Base-by-base conservation (phyloP, 2,113 vertebrate genomes). In the Daubentonia madagascariensis region DNA sequence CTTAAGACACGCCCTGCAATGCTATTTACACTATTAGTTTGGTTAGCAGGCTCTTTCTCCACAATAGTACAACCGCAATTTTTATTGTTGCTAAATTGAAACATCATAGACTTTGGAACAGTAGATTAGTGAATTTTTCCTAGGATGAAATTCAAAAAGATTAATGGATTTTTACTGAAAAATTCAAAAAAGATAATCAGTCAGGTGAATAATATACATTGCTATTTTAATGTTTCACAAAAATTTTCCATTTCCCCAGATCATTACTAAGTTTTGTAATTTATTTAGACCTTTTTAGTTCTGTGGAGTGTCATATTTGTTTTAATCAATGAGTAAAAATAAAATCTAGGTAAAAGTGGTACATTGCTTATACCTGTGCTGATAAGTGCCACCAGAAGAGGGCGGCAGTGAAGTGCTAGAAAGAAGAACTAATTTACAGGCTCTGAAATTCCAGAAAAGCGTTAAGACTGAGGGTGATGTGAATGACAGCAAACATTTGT, bases 331-430 rank as follows among this genome's bases (percentile, higher is more conserved):
- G 63, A 83, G 45, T 37, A 40, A 95, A 95, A 59, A 32, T 32
- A 45, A 0, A 3, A 37, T 6, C 10, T 23, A 18, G 16, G 67
- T 83, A 10, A 37, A 48, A 65, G n/a, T 25, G 32, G 1, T 8
- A n/a, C n/a, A 16, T 30, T 35, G 18, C 32, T n/a, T 40, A 7
- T 6, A 35, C 50, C 30, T 8, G 8, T 50, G 16, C 28, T 80
- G 22, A 6, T 63, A 22, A 1, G 0, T 86, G 59, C 17, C 7
- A 75, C 97, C 98, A 92, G 89, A 61, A 98, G 97, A 94, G 96
- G 97, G 95, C 45, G 13, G 90, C 80, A 90, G 84, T 54, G 94
- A 95, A 83, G 72, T 75, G 5, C 11, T 25, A 14, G 37, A 32
- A 83, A 54, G 32, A 52, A 54, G 32, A 52, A 40, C 43, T 17